phyloP scores from a whole-genome alignment of 2,888 invertebrate species.

The Ctenicera cuprea region DNA sequence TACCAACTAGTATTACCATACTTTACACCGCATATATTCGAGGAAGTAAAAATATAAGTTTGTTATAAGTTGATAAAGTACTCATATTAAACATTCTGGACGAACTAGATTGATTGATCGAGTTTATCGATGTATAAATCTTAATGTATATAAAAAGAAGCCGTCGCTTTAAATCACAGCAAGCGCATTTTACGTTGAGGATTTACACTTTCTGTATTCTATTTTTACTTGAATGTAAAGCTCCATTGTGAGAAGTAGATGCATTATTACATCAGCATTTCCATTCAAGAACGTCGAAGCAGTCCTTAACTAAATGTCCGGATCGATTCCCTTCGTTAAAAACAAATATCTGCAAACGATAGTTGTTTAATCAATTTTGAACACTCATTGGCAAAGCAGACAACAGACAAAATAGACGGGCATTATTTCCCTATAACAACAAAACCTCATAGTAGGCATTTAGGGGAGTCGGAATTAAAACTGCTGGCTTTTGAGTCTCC shows the following conservation, averaged over 20 bases:
- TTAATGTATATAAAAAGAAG: neutral
- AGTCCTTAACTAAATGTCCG: neutral
- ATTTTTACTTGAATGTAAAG: neutral
- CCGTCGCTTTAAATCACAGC: neutral
- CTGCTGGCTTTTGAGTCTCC: constrained; percentile 48
- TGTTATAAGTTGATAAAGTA: no score
- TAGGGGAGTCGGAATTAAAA: constrained; percentile 52
- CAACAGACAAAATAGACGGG: constrained; percentile 39
- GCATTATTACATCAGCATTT: neutral
- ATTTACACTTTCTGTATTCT: constrained; percentile 23
- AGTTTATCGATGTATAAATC: neutral
- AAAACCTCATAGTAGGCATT: constrained; percentile 35
- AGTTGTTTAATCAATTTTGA: constrained; percentile 8
- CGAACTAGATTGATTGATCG: neutral
- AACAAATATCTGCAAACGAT: neutral
- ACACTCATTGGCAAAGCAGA: constrained; percentile 1
- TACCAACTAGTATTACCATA: no score
- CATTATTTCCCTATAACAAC: constrained; percentile 47
- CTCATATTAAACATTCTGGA: no score
- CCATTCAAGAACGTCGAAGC: neutral
- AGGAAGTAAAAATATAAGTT: no score
- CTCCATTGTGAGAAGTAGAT: constrained; percentile 23
- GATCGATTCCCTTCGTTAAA: neutral
- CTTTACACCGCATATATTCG: no score
- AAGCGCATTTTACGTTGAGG: neutral